Percentiles rank a stretch among this genome's conserved stretches.
Conservation (phyloP, 2,113 vertebrate species). For the Toxotes jaculatrix region DNA sequence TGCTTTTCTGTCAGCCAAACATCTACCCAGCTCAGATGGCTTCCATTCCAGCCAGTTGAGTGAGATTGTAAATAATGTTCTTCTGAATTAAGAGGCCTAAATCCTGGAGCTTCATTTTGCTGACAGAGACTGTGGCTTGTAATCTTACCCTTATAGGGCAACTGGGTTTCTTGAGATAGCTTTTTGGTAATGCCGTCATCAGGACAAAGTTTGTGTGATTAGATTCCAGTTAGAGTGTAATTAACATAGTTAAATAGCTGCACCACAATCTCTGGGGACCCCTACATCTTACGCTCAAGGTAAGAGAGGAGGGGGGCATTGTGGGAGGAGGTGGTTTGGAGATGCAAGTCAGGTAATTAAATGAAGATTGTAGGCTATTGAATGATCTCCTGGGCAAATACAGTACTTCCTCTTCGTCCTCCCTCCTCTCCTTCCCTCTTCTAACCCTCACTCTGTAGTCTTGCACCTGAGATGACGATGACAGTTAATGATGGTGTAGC, state of each 20-base stretch:
- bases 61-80: constrained; percentile 64
- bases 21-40: constrained; percentile 42
- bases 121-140: constrained; percentile 53
- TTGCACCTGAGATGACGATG: constrained; percentile 72
- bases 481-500: constrained; percentile 76
- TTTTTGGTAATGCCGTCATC: constrained; percentile 56
- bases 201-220: constrained; percentile 76
- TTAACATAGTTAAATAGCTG: constrained; percentile 81
- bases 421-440: constrained; percentile 25
- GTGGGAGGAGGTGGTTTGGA: constrained; percentile 19
- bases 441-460: constrained; percentile 25
- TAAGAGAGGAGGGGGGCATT: constrained; percentile 16
- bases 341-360: constrained; percentile 79
- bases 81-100: constrained; percentile 64
- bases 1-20: constrained; percentile 31
- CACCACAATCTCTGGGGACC: constrained; percentile 66
- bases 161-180: constrained; percentile 42
- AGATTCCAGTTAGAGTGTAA: constrained; percentile 76
- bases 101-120: constrained; percentile 63
- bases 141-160: constrained; percentile 55
- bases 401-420: constrained; percentile 28
- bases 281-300: constrained; percentile 45
- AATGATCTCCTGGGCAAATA: constrained; percentile 72
- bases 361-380: constrained; percentile 79
- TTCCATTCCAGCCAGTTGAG: constrained; percentile 41